Base-by-base conservation (phyloP, 1,140 invertebrate species). In the Drosophila kikkawai region DNA sequence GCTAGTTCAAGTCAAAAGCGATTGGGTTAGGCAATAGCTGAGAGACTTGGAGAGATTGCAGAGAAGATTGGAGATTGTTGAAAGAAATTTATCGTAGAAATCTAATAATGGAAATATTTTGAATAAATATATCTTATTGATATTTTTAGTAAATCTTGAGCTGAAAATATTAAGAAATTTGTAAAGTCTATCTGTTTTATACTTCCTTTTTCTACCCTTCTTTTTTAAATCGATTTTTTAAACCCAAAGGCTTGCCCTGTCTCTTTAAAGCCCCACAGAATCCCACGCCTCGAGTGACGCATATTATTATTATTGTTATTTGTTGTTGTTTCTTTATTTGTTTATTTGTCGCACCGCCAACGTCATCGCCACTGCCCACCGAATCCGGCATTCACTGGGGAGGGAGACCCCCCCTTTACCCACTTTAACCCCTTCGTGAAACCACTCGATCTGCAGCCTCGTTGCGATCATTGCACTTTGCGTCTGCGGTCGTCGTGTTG, bases 381-480 rank as follows among this genome's bases (percentile, higher is more conserved):
- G 50, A 76, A 59, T 53, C 63, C 48, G 55, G 60, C 48, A 65
- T 56, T 59, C 75, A 37, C 63, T 61, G 22, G 47, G 65, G 22
- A 17, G 15, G 7, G 4, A 4, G 7, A 13, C 19, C 50, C 34
- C 34, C 39, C 36, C 17, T 13, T 13, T n/a, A 6, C 26, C 13
- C 41, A 32, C 26, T 50, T 50, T 50, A 50, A n/a, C 39, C 37
- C 34, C 26, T 15, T 17, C 15, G 19, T 42, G 8, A 55, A 36
- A 42, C 41, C 57, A 48, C 56, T 65, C 56, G 41, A 61, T 85
- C 60, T 61, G 75, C 83, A 71, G 80, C 67, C 83, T 85, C 75
- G 68, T 63, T 74, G 77, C 84, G 84, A 80, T 87, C 85, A 87
- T 87, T 87, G 85, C 84, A 87, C 84, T 87, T 87, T 87, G 77